Evolutionary conservation across 1,140 invertebrate species (phyloP).

Genomic region (Rhizoglyphus robini): DNA sequence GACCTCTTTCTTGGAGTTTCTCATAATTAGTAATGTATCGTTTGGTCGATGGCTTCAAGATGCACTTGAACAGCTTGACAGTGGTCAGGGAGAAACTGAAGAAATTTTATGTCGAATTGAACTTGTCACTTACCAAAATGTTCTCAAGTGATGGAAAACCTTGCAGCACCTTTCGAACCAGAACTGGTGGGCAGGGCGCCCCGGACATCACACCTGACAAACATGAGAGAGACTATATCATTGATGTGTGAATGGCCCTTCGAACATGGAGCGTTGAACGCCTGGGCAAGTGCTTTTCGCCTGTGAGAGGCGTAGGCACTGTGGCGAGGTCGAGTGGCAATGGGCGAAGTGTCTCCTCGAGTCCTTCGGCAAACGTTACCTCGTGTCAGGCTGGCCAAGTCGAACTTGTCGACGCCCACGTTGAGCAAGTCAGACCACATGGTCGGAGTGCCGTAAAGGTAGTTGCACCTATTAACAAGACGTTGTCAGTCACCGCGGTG

Average conservation of each 20-base stretch:
- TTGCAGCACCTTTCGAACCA: conserved; percentile 49
- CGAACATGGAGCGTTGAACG: no score
- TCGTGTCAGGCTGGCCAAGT: conserved; percentile 37
- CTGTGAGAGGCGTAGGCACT: no score
- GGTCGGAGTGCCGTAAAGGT: conserved; percentile 81
- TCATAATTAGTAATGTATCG: not conserved
- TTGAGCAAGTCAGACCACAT: conserved; percentile 81
- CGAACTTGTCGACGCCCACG: conserved; percentile 31
- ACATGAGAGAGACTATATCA: not conserved
- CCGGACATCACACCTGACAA: conserved; percentile 49
- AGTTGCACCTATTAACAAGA: conserved; percentile 46
- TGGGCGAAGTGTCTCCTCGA: no score
- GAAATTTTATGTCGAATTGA: no score
- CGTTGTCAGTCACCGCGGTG: not conserved
- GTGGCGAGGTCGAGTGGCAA: no score
- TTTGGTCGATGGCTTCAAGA: no score
- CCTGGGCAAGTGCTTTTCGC: no score
- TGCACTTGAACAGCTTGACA: no score
- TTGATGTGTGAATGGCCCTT: no score
- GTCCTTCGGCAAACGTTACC: conserved; percentile 33
- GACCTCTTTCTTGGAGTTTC: not conserved
- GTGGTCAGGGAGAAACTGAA: no score
- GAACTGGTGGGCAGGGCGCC: conserved; percentile 53
- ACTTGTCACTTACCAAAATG: conserved; percentile 18
- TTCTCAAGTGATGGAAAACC: conserved; percentile 29